Percentiles rank a stretch among this genome's conserved stretches.
phyloP scores from a whole-genome alignment of 1,140 invertebrate species.

The Elymnias hypermnestra region DNA sequence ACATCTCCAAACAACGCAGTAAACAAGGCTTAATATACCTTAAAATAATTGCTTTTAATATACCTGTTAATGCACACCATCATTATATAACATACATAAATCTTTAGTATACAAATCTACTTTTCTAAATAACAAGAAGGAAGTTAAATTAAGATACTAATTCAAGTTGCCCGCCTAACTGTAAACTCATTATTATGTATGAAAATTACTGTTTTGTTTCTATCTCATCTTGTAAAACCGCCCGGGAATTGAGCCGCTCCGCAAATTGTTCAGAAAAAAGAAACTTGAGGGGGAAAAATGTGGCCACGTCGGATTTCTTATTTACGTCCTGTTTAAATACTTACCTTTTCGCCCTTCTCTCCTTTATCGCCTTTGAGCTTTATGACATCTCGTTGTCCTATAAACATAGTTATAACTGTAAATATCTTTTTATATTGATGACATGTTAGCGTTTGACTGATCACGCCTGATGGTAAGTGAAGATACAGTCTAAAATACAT shows the following conservation, averaged over 20 bases:
- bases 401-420: conserved; percentile 32
- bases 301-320: conserved; percentile 9
- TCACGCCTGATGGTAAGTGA: no score
- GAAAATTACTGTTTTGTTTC: conserved; percentile 19
- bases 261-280: conserved; percentile 14
- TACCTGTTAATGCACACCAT: no score
- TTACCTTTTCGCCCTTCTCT: conserved; percentile 65
- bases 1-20: no score
- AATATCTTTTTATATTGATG: no score
- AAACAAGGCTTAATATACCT: no score
- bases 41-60: no score
- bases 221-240: conserved; percentile 16
- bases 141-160: conserved; percentile 6
- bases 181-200: conserved; percentile 21
- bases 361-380: conserved; percentile 49
- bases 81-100: no score
- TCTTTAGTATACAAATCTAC: background rate
- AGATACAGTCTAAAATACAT: no score
- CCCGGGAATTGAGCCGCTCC: conserved; percentile 13
- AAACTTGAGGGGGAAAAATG: conserved; percentile 7
- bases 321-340: conserved; percentile 25
- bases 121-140: background rate
- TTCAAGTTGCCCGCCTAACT: conserved; percentile 5
- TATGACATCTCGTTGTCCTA: conserved; percentile 41
- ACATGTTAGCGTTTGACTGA: no score